Evolutionary conservation across 2,113 vertebrate species (phyloP), one percentile per base, ranked within the genome.

Genomic region (Tonatia bakeri): DNA sequence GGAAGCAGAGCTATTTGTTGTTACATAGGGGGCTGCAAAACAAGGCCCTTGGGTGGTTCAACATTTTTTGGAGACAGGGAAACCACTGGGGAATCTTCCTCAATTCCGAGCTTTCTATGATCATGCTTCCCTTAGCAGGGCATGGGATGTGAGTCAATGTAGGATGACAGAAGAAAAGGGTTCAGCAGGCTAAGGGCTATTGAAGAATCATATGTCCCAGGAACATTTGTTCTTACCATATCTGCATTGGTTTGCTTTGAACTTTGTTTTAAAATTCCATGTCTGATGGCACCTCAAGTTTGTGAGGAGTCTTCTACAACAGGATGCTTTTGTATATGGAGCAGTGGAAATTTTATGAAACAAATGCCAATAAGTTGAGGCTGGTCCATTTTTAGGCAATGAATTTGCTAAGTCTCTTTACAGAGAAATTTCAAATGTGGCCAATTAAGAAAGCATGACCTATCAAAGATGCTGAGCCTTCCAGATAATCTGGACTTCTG

Each of bases 401-500:
- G 36, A 40, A 38, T 91, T 94, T 91, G 43, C 80, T 96, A 85
- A 91, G 15, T 89, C 56, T 81, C 56, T 89, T 80, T 50, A 70
- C 24, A 87, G 70, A 82, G 82, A 95, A 85, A 77, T 80, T 54
- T 54, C 76, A 92, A 94, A 80, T 89, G 50, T 73, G 72, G 70
- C 64, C 73, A 94, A 95, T 96, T 87, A 96, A 93, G 81, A 81
- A 93, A 95, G 70, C 14, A 79, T 81, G 36, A 84, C 65, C 94
- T 94, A 83, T 93, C 88, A 93, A 77, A 87, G 93, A 96, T 70
- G 87, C 61, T 0, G 14, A 91, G 52, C n/a, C 65, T 94, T 94
- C 38, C 79, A 95, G 83, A 93, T 91, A 90, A 61, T 97, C 26
- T 87, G 82, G 88, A 96, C 93, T 96, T 89, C 67, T 80, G 82